A percentile compares a stretch with the other conserved stretches of the same genome.
Conservation (phyloP, 2,113 vertebrate genomes). For the Australoheros scitulus region DNA sequence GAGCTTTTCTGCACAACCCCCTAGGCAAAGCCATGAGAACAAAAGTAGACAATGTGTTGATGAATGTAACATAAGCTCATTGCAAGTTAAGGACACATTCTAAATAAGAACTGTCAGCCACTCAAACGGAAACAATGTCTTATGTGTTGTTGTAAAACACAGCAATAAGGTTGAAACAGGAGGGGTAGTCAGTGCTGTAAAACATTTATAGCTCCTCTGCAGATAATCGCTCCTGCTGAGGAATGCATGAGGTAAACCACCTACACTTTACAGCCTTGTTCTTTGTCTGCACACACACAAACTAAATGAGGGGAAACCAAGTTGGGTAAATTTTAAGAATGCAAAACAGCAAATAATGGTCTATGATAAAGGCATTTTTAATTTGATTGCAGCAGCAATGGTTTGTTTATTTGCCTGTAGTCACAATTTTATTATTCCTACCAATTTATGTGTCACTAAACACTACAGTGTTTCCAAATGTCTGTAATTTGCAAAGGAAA, state of each 20-base stretch:
- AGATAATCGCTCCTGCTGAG: constrained; percentile 35
- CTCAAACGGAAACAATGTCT: constrained; percentile 39
- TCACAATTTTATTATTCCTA: not conserved
- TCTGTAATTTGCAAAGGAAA: not conserved
- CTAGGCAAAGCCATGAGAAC: not conserved
- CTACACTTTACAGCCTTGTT: not conserved
- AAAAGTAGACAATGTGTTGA: not conserved
- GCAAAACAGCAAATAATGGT: not conserved
- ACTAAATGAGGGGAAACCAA: not conserved
- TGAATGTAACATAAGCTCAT: not conserved
- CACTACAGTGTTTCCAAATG: not conserved
- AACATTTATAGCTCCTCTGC: constrained; percentile 35
- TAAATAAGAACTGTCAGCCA: constrained; percentile 3
- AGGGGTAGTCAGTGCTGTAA: constrained; percentile 3
- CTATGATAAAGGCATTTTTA: not conserved
- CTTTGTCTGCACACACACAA: not conserved
- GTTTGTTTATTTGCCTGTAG: not conserved
- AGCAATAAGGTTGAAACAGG: constrained; percentile 17
- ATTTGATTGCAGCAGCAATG: not conserved
- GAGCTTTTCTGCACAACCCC: too few relatives aligned
- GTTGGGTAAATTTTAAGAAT: not conserved
- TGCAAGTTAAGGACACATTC: not conserved
- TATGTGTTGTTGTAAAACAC: constrained; percentile 33
- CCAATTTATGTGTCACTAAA: not conserved
- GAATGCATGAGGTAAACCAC: constrained; percentile 18